phyloP scores from a whole-genome alignment of 2,888 invertebrate genomes.

The Caenorhabditis sinica region DNA sequence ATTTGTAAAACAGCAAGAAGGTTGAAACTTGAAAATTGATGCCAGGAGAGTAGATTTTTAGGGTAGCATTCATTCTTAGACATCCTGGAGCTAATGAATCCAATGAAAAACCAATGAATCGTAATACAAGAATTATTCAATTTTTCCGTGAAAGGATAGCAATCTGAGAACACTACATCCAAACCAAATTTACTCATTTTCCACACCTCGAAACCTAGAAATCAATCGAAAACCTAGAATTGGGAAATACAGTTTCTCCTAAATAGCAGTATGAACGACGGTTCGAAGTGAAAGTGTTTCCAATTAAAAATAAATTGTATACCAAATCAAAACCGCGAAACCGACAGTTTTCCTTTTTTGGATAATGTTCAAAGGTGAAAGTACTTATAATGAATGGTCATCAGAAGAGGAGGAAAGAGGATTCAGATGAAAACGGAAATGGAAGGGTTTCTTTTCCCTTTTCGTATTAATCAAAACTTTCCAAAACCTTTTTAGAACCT shows the following conservation, averaged over 20 bases:
- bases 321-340: slow-evolving; percentile 9
- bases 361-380: slow-evolving; percentile 1
- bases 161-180: too few relatives aligned
- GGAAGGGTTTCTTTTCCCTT: neutral
- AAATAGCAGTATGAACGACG: neutral
- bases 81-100: too few relatives aligned
- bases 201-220: too few relatives aligned
- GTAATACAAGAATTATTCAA: too few relatives aligned
- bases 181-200: too few relatives aligned
- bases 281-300: slow-evolving; percentile 23
- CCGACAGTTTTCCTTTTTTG: neutral
- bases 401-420: neutral
- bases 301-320: slow-evolving; percentile 11
- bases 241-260: neutral
- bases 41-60: too few relatives aligned
- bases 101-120: too few relatives aligned
- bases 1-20: too few relatives aligned
- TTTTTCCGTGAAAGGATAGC: too few relatives aligned
- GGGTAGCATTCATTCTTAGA: too few relatives aligned
- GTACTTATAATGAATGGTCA: slow-evolving; percentile 23
- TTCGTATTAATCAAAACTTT: neutral
- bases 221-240: neutral
- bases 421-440: neutral
- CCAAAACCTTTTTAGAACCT: neutral
- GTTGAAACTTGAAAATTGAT: too few relatives aligned